Evolutionary conservation across 30 jellyfish, hydroid and myxozoan genomes (phyloP).

Genomic region (Cassiopea andromeda): DNA sequence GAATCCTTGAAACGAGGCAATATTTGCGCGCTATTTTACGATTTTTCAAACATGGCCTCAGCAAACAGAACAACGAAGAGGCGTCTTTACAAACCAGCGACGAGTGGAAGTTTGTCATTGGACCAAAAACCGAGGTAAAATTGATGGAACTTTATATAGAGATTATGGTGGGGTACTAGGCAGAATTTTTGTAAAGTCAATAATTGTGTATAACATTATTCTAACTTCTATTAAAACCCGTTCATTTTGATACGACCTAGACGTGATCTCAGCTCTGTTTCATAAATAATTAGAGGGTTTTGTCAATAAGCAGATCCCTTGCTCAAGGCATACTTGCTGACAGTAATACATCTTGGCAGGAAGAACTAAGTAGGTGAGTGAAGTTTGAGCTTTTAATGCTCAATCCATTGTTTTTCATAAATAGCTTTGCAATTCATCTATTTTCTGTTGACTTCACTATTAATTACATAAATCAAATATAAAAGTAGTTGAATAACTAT

Average conservation of each 20-base stretch:
- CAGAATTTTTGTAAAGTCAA: no score
- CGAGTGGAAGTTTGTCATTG: neutral
- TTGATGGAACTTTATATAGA: neutral
- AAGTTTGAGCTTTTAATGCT: neutral
- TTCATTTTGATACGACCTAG: no score
- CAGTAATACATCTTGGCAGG: slow-evolving; percentile 40
- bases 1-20: neutral
- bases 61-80: neutral
- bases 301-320: slow-evolving; percentile 9
- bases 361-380: slow-evolving; percentile 46
- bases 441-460: no score
- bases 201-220: no score
- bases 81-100: slow-evolving; percentile 25
- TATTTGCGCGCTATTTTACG: neutral
- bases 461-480: no score
- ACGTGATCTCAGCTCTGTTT: no score
- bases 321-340: slow-evolving; percentile 63
- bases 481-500: no score
- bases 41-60: neutral
- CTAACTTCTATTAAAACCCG: no score
- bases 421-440: no score
- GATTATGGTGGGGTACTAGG: neutral
- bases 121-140: slow-evolving; percentile 4
- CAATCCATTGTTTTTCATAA: neutral
- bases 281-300: neutral